Conservation (phyloP, 2,888 invertebrate genomes). For the Ormyrus thymus region DNA sequence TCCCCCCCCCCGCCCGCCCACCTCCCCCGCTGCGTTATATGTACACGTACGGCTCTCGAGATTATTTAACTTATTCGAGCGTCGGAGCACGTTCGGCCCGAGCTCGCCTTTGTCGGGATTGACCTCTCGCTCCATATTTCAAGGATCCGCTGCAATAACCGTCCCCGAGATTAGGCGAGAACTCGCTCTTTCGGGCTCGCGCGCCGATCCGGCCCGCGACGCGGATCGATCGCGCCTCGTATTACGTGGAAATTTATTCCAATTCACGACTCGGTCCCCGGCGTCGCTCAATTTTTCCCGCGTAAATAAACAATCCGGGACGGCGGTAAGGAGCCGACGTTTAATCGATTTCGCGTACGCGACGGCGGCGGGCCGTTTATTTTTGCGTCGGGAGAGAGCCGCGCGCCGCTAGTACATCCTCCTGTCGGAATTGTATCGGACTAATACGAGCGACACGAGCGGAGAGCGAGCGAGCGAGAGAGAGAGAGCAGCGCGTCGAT, state of each 20-base stretch:
- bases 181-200: too few species aligned
- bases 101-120: too few species aligned
- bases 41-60: conserved; percentile 4
- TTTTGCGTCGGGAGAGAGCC: background rate
- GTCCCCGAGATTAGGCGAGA: too few species aligned
- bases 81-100: background rate
- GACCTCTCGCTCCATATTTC: too few species aligned
- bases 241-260: too few species aligned
- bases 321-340: conserved; percentile 10
- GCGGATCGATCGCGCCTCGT: too few species aligned
- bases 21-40: conserved; percentile 6
- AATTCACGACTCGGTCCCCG: too few species aligned
- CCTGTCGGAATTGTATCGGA: conserved; percentile 42
- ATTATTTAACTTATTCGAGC: conserved; percentile 49
- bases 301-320: too few species aligned
- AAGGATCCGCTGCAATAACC: too few species aligned
- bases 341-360: conserved; percentile 22
- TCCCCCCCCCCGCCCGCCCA: background rate
- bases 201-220: too few species aligned
- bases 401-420: background rate
- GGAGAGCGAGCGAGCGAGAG: background rate
- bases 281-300: too few species aligned
- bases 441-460: conserved; percentile 38
- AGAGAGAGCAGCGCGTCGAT: conserved; percentile 14
- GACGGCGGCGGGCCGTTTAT: background rate